Percentiles rank a stretch among this genome's conserved stretches.
phyloP scores from a whole-genome alignment of 2,888 invertebrate species.

The Trypoxylon attenuatum region DNA sequence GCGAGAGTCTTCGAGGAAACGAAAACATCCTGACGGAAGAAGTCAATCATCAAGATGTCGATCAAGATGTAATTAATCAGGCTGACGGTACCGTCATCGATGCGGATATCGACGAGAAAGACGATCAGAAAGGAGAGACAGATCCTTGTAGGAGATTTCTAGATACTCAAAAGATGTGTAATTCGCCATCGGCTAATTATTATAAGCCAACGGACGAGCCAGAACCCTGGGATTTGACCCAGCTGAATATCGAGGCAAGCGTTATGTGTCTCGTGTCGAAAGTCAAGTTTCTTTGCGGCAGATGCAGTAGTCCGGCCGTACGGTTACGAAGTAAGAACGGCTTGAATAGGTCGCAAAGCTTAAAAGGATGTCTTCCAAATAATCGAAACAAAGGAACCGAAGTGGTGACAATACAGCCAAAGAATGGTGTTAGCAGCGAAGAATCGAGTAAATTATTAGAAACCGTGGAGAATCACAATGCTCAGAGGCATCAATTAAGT shows the following conservation, averaged over 20 bases:
- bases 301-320: conserved; percentile 84
- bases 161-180: conserved; percentile 78
- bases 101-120: conserved; percentile 55
- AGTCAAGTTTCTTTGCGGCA: conserved; percentile 86
- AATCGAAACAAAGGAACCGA: conserved; percentile 42
- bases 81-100: not conserved
- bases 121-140: conserved; percentile 67
- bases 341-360: conserved; percentile 60
- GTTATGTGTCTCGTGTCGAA: conserved; percentile 91
- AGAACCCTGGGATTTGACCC: conserved; percentile 90
- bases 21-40: not conserved
- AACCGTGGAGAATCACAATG: conserved; percentile 45
- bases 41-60: not conserved
- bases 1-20: no score
- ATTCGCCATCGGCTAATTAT: conserved; percentile 85
- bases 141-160: conserved; percentile 74
- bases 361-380: conserved; percentile 57
- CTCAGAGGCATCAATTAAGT: conserved; percentile 46
- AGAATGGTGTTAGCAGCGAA: conserved; percentile 64
- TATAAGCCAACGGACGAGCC: conserved; percentile 88
- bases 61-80: not conserved
- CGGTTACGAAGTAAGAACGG: conserved; percentile 77
- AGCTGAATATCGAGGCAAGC: conserved; percentile 90
- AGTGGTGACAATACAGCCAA: conserved; percentile 71
- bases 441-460: conserved; percentile 67